A percentile compares a stretch with the other conserved stretches of the same genome.
These are phyloP conservation scores for Troides oblongomaculatus DNA, from an alignment of 2,888 invertebrate genomes.

Conservation along the genomic window DNA sequence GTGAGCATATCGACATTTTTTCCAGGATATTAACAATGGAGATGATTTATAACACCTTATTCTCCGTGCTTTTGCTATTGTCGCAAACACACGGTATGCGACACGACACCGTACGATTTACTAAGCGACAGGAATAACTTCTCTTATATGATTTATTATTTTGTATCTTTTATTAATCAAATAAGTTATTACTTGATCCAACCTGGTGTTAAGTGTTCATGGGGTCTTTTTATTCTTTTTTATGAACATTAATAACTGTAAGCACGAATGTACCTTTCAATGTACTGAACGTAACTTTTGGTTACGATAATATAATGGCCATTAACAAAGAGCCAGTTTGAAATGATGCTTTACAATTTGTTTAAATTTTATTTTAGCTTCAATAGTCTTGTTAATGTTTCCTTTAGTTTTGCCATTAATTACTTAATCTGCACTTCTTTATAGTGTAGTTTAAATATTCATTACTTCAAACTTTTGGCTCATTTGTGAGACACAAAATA, in stretches of 20 bases:
- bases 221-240: too few relatives aligned
- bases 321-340: too few relatives aligned
- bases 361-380: too few relatives aligned
- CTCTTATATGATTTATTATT: conserved; percentile 4
- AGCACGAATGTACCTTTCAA: conserved; percentile 22
- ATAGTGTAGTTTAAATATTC: too few relatives aligned
- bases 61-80: conserved; percentile 31
- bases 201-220: too few relatives aligned
- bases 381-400: too few relatives aligned
- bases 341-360: too few relatives aligned
- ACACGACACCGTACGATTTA: conserved; percentile 20
- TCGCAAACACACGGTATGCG: conserved; percentile 12
- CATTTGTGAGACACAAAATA: not conserved
- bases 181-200: too few relatives aligned
- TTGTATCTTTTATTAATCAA: not conserved
- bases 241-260: too few relatives aligned
- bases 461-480: not conserved
- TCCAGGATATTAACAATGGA: conserved; percentile 61
- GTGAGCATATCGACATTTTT: conserved; percentile 55
- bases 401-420: too few relatives aligned
- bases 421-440: too few relatives aligned
- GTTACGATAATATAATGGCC: too few relatives aligned
- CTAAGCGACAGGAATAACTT: conserved; percentile 11
- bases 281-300: conserved; percentile 5
- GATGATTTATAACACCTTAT: conserved; percentile 60